phyloP scores from a whole-genome alignment of 2,797 vertebrate genomes.

The Apogon talboti region DNA sequence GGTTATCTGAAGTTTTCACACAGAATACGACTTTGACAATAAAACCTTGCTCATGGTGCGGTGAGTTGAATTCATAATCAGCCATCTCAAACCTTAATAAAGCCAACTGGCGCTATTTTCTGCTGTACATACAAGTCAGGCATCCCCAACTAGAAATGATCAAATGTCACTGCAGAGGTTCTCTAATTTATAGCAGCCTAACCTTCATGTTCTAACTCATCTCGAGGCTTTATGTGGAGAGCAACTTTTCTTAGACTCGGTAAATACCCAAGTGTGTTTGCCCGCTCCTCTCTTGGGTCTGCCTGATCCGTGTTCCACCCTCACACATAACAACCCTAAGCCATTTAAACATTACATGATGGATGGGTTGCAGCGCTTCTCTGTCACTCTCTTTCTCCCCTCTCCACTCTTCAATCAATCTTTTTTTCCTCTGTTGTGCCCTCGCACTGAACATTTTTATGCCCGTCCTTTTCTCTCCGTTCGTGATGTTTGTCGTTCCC shows the following conservation, averaged over 20 bases:
- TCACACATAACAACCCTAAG: conserved; percentile 50
- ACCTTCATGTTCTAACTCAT: background rate
- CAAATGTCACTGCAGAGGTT: background rate
- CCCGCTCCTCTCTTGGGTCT: conserved; percentile 28
- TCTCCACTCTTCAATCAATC: conserved; percentile 59
- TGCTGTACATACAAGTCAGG: conserved; percentile 18
- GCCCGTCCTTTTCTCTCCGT: conserved; percentile 27
- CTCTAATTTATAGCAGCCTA: background rate
- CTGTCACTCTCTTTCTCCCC: conserved; percentile 58
- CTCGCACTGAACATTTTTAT: conserved; percentile 46
- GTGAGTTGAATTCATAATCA: conserved; percentile 5
- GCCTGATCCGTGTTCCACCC: conserved; percentile 55
- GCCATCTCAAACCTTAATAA: conserved; percentile 2
- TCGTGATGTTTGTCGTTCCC: conserved; percentile 52
- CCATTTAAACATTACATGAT: conserved; percentile 70
- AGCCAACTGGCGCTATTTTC: background rate
- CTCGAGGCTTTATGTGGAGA: conserved; percentile 15
- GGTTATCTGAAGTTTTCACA: conserved; percentile 50
- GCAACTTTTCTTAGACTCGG: conserved; percentile 34
- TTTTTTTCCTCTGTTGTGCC: conserved; percentile 25
- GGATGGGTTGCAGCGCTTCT: conserved; percentile 51
- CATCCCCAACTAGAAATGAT: conserved; percentile 2
- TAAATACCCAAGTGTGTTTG: conserved; percentile 6
- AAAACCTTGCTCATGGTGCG: conserved; percentile 10
- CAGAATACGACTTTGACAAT: conserved; percentile 30